These are phyloP conservation scores for Lingula anatina DNA, from an alignment of 2,888 invertebrate genomes.

Conservation along the genomic window DNA sequence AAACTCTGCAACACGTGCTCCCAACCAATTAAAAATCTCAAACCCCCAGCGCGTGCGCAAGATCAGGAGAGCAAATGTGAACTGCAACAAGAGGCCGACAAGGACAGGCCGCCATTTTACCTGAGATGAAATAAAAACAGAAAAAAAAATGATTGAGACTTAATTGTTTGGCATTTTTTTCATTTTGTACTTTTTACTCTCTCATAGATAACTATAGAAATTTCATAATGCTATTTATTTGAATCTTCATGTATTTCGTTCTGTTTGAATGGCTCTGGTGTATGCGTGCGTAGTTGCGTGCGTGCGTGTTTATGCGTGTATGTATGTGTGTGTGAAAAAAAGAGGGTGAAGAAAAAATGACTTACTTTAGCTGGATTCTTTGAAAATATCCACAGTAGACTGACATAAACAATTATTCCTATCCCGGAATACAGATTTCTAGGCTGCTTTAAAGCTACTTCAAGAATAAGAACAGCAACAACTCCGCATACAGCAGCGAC, in stretches of 20 bases:
- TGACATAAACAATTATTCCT: conserved; percentile 32
- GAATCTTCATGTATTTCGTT: no score
- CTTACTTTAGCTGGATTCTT: conserved; percentile 34
- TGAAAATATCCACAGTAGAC: conserved; percentile 34
- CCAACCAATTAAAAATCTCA: conserved; percentile 64
- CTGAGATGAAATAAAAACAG: conserved; percentile 15
- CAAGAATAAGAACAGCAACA: no score
- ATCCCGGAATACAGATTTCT: conserved; percentile 33
- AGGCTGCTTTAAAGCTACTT: conserved; percentile 26
- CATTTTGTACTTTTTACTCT: no score
- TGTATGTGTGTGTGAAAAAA: no score
- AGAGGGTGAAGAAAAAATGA: no score
- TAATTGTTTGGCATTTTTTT: no score
- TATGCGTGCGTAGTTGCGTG: no score
- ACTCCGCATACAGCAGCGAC: conserved; percentile 21
- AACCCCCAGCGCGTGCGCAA: conserved; percentile 46
- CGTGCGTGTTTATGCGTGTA: no score
- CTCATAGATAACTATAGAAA: no score
- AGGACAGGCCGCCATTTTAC: conserved; percentile 67
- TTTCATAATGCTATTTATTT: no score
- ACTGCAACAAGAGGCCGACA: conserved; percentile 75
- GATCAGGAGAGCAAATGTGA: conserved; percentile 58
- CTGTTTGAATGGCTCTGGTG: no score
- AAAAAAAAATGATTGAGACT: no score
- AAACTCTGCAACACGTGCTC: conserved; percentile 68